Evolutionary conservation across 2,888 invertebrate species (phyloP).

Genomic region (Venustoraphidia nigricollis): DNA sequence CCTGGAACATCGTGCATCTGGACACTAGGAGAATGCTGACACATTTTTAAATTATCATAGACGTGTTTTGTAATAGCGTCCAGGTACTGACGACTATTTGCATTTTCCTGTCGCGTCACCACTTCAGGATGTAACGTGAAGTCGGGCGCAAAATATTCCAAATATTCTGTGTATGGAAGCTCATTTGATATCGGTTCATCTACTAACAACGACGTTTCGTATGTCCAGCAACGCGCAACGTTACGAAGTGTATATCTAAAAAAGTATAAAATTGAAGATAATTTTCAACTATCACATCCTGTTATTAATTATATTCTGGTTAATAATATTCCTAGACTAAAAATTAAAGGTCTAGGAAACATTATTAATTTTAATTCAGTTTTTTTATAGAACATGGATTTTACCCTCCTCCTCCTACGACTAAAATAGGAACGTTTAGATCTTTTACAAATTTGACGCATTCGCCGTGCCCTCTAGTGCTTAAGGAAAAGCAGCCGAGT

Average conservation of each 20-base stretch:
- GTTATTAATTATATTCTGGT: no score
- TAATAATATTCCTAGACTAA: no score
- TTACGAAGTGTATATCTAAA: conserved; percentile 80
- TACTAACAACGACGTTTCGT: conserved; percentile 87
- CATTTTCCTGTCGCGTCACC: conserved; percentile 73
- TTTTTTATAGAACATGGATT: conserved; percentile 11
- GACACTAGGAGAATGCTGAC: conserved; percentile 86
- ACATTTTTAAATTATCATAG: conserved; percentile 85
- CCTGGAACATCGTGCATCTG: conserved; percentile 94
- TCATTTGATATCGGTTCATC: conserved; percentile 84
- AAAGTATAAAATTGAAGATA: neutral
- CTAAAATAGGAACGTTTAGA: conserved; percentile 79
- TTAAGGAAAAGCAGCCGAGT: conserved; percentile 91
- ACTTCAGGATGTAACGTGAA: conserved; percentile 92
- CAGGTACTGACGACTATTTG: conserved; percentile 88
- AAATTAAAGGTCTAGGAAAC: no score
- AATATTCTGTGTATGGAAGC: conserved; percentile 87
- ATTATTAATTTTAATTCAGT: no score
- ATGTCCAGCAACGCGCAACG: conserved; percentile 98
- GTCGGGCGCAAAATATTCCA: conserved; percentile 95
- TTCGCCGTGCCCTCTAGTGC: conserved; percentile 90
- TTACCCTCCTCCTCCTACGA: conserved; percentile 63
- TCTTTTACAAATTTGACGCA: conserved; percentile 94
- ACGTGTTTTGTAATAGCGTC: conserved; percentile 82
- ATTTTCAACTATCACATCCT: no score